Evolutionary conservation across 2,113 vertebrate genomes (phyloP).

Genomic region (Hemiprocne comata): DNA sequence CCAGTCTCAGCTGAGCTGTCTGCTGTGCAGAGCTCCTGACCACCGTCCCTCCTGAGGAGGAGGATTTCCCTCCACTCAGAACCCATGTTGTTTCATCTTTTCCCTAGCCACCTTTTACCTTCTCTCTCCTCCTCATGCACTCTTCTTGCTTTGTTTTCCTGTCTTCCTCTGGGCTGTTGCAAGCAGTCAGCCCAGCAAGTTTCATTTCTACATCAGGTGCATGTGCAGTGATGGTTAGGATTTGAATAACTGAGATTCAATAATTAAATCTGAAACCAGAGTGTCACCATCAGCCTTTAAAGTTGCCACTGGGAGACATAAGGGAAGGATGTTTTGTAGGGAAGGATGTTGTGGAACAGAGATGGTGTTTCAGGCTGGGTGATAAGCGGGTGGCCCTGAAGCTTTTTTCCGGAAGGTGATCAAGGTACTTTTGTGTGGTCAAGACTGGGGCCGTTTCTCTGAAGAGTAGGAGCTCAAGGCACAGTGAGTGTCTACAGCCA

Average conservation of each 20-base stretch:
- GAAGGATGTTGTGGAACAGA: not conserved
- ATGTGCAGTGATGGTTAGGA: not conserved
- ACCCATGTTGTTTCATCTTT: not conserved
- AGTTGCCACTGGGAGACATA: not conserved
- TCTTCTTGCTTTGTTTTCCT: not conserved
- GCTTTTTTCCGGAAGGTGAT: not conserved
- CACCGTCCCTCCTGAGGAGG: fast-evolving
- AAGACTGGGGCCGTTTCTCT: not conserved
- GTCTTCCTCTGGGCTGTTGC: not conserved
- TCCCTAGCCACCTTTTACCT: not conserved
- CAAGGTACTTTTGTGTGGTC: not conserved
- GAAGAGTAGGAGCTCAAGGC: not conserved
- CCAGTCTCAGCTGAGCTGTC: fast-evolving
- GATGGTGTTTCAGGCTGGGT: not conserved
- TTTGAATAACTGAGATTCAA: not conserved
- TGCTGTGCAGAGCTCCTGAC: fast-evolving
- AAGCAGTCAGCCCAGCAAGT: not conserved
- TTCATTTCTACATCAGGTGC: not conserved
- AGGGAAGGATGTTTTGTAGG: not conserved
- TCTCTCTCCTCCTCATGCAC: not conserved
- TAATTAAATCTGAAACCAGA: not conserved
- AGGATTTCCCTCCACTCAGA: not conserved
- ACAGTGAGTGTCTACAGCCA: fast-evolving
- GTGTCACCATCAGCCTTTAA: not conserved
- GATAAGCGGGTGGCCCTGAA: not conserved